phyloP scores from a whole-genome alignment of 2,797 vertebrate genomes.

The Danio jaintianensis region DNA sequence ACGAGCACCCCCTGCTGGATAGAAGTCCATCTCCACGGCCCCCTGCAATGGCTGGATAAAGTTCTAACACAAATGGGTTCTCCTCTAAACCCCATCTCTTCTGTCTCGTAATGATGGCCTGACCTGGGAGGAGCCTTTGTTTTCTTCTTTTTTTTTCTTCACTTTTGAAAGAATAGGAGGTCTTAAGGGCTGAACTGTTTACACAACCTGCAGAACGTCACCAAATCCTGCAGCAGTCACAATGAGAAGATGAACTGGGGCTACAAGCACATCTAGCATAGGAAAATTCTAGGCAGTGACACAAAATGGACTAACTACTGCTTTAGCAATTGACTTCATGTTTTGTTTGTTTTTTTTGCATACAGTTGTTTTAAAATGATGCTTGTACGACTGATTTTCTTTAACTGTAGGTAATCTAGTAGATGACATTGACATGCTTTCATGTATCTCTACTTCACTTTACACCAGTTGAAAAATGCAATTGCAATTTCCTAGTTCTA shows the following conservation, averaged over 20 bases:
- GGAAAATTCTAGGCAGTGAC: conserved; percentile 64
- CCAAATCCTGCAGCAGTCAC: conserved; percentile 66
- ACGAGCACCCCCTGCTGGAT: conserved; percentile 92
- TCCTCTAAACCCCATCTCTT: conserved; percentile 94
- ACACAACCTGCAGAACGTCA: conserved; percentile 76
- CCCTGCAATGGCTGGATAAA: conserved; percentile 92
- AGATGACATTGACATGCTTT: conserved; percentile 67
- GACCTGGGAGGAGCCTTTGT: conserved; percentile 59
- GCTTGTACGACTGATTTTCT: conserved; percentile 68
- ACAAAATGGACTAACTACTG: conserved; percentile 73
- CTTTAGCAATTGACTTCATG: conserved; percentile 66
- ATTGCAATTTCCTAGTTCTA: conserved; percentile 68
- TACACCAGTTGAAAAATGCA: conserved; percentile 70
- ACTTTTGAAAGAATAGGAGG: conserved; percentile 63
- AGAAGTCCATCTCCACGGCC: conserved; percentile 90
- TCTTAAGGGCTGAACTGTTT: conserved; percentile 84
- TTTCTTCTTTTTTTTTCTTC: conserved; percentile 60
- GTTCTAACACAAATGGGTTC: conserved; percentile 94
- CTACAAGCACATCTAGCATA: conserved; percentile 59
- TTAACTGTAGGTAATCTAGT: conserved; percentile 72
- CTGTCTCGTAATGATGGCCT: conserved; percentile 89
- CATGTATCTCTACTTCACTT: conserved; percentile 70
- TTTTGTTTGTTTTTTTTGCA: conserved; percentile 49
- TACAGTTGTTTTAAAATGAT: conserved; percentile 69
- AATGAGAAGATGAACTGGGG: conserved; percentile 60